These are phyloP conservation scores for Hyles euphorbiae DNA, from an alignment of 1,140 invertebrate genomes.

Conservation along the genomic window DNA sequence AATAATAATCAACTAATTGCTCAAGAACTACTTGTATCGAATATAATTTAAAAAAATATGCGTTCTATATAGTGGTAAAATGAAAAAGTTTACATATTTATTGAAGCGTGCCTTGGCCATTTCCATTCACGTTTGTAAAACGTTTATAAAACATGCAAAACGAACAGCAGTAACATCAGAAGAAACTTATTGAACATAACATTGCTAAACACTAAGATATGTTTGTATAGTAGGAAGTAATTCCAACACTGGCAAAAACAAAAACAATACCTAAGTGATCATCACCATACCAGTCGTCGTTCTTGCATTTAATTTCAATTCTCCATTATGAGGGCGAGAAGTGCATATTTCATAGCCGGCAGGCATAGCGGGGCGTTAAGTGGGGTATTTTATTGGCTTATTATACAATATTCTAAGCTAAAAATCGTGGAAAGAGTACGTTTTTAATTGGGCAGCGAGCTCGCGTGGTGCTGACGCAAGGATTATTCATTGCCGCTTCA, in stretches of 20 bases:
- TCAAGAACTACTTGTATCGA: too few species aligned
- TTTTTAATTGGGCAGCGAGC: constrained; percentile 71
- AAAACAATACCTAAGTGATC: constrained; percentile 29
- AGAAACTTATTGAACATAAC: too few species aligned
- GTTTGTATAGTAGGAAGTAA: background rate
- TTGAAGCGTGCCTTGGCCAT: too few species aligned
- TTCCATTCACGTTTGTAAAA: too few species aligned
- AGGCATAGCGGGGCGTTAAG: constrained; percentile 60
- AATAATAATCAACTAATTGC: too few species aligned
- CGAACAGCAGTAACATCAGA: too few species aligned
- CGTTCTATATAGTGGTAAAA: too few species aligned
- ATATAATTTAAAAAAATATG: too few species aligned
- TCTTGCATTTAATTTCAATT: constrained; percentile 54
- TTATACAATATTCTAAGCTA: constrained; percentile 75
- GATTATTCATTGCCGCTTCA: constrained; percentile 70
- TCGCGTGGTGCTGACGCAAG: constrained; percentile 64
- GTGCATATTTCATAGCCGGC: constrained; percentile 66
- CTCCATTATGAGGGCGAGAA: constrained; percentile 52
- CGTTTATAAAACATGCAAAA: too few species aligned
- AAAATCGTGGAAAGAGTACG: constrained; percentile 73
- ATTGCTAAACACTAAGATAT: too few species aligned
- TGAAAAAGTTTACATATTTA: too few species aligned
- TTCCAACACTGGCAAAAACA: background rate
- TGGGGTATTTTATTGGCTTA: constrained; percentile 74
- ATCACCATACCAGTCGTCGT: constrained; percentile 32